These are phyloP conservation scores for Limnephilus auricula DNA, from an alignment of 2,888 invertebrate genomes.

Conservation along the genomic window DNA sequence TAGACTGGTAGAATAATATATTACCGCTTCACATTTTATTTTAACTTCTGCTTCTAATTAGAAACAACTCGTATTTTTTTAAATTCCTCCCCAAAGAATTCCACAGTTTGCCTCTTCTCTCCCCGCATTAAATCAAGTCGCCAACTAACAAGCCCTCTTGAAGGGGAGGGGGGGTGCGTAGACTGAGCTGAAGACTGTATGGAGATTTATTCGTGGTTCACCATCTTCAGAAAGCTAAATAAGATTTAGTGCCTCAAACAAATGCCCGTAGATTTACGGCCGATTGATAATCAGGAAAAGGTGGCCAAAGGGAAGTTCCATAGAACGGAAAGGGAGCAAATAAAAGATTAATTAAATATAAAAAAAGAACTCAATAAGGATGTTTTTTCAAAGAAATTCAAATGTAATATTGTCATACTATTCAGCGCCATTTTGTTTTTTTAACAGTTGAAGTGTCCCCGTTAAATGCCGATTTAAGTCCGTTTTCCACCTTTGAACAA, in stretches of 20 bases:
- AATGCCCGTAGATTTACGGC: slow-evolving; percentile 62
- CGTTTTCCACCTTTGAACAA: too few species aligned
- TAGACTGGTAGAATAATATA: not conserved
- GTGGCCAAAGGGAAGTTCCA: not conserved
- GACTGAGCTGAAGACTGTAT: slow-evolving; percentile 44
- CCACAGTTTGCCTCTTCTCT: not conserved
- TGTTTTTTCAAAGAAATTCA: too few species aligned
- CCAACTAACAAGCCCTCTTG: slow-evolving; percentile 23
- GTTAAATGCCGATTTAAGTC: too few species aligned
- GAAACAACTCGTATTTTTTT: not conserved
- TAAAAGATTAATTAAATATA: not conserved
- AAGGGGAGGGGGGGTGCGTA: slow-evolving; percentile 16
- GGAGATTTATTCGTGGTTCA: slow-evolving; percentile 58
- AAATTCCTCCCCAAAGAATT: not conserved
- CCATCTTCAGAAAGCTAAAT: slow-evolving; percentile 57
- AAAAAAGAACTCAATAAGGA: too few species aligned
- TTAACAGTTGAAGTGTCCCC: too few species aligned
- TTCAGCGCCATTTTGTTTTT: too few species aligned
- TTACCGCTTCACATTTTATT: not conserved
- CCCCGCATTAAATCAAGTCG: slow-evolving; percentile 43
- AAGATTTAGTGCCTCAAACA: slow-evolving; percentile 61
- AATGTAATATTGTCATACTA: too few species aligned
- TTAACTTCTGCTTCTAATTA: not conserved
- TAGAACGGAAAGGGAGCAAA: not conserved
- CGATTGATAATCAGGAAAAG: slow-evolving; percentile 62